These are phyloP conservation scores for Pristiophorus japonicus DNA, from an alignment of 2,113 vertebrate genomes.

Conservation along the genomic window DNA sequence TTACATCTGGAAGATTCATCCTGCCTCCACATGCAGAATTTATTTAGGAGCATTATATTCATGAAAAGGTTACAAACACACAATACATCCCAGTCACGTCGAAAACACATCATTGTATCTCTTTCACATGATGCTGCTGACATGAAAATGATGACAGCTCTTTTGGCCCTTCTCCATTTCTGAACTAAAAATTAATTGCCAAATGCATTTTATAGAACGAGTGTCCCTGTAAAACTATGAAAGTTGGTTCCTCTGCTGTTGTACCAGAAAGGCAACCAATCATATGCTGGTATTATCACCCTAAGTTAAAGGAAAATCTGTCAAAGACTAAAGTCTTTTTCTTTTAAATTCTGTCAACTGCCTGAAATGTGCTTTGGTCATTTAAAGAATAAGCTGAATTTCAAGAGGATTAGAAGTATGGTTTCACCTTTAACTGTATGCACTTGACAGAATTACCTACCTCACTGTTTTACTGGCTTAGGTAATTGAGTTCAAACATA, in stretches of 20 bases:
- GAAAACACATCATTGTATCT: background rate
- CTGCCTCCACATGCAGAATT: background rate
- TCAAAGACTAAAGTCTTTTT: background rate
- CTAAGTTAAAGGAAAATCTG: background rate
- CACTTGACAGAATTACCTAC: background rate
- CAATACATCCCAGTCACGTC: background rate
- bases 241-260: background rate
- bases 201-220: background rate
- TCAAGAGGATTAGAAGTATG: background rate
- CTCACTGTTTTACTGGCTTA: background rate
- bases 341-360: background rate
- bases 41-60: background rate
- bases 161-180: background rate
- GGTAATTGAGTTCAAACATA: conserved; percentile 18
- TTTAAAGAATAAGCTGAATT: conserved; percentile 1
- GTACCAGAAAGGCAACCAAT: background rate
- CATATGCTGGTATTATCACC: background rate
- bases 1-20: background rate
- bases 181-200: background rate
- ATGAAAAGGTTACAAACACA: background rate
- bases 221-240: background rate
- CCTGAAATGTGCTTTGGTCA: background rate
- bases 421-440: background rate
- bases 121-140: background rate
- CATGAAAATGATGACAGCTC: background rate